These are phyloP conservation scores for Caenorhabditis uteleia DNA, from an alignment of 2,888 invertebrate species.

Conservation along the genomic window DNA sequence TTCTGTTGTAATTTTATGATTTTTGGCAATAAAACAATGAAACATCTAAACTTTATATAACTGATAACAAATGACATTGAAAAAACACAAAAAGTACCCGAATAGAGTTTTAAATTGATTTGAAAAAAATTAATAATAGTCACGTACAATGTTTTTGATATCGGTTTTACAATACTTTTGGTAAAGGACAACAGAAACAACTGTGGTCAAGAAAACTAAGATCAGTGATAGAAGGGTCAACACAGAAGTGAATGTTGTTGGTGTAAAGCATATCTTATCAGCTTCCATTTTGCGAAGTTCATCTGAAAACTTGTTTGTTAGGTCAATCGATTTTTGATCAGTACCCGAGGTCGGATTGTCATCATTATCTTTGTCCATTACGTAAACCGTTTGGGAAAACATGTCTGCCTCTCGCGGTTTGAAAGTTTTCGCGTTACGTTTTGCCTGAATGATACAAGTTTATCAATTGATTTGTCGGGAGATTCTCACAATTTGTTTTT, in stretches of 20 bases:
- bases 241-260: conserved; percentile 12
- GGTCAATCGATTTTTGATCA: too few species aligned
- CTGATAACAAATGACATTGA: too few species aligned
- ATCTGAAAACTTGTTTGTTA: conserved; percentile 1
- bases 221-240: conserved; percentile 21
- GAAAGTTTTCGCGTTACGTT: conserved; percentile 30
- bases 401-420: conserved; percentile 60
- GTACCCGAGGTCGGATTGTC: conserved; percentile 5
- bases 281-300: conserved; percentile 24
- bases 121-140: conserved; percentile 13
- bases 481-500: conserved; percentile 28
- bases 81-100: conserved; percentile 9
- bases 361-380: conserved; percentile 59
- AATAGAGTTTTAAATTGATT: conserved; percentile 1
- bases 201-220: conserved; percentile 19
- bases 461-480: neutral
- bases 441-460: conserved; percentile 13
- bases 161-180: conserved; percentile 23
- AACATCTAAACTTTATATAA: neutral
- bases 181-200: conserved; percentile 17
- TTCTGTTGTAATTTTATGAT: neutral
- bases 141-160: conserved; percentile 18
- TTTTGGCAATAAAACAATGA: neutral
- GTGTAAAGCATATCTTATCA: conserved; percentile 19
- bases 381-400: conserved; percentile 67